Conservation (phyloP, 1,140 invertebrate genomes). For the Dinothrombium tinctorium region DNA sequence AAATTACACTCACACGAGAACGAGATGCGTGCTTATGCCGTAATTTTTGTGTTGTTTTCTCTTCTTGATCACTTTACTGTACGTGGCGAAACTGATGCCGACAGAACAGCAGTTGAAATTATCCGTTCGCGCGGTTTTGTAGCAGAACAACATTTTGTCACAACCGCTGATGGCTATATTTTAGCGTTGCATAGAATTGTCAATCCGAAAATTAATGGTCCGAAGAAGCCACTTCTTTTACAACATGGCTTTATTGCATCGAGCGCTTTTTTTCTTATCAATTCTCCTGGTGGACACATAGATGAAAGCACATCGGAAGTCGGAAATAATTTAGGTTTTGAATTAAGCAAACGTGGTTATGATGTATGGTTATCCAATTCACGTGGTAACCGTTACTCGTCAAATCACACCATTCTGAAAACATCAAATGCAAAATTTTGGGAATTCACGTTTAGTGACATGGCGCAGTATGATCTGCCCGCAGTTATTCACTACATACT, state of each 20-base stretch:
- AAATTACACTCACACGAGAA: too few species aligned
- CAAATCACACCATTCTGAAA: slow-evolving; percentile 18
- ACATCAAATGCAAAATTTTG: slow-evolving; percentile 20
- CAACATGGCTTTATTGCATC: slow-evolving; percentile 50
- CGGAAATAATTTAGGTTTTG: slow-evolving; percentile 1
- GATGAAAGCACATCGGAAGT: too few species aligned
- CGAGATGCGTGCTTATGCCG: too few species aligned
- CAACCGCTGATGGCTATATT: slow-evolving; percentile 44
- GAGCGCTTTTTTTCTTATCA: slow-evolving; percentile 45
- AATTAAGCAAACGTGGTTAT: slow-evolving; percentile 22
- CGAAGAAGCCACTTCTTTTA: slow-evolving; percentile 30
- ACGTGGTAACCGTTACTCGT: slow-evolving; percentile 34
- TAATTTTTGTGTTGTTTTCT: too few species aligned
- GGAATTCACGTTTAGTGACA: slow-evolving; percentile 22
- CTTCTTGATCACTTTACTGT: too few species aligned
- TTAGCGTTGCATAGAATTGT: slow-evolving; percentile 40
- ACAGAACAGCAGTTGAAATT: slow-evolving; percentile 1
- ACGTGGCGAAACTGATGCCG: background rate
- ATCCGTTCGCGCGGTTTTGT: slow-evolving; percentile 28
- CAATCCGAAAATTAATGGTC: background rate
- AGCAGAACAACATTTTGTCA: slow-evolving; percentile 33
- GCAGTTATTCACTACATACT: slow-evolving; percentile 25
- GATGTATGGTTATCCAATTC: slow-evolving; percentile 47
- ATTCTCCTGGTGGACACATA: too few species aligned
- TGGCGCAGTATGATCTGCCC: slow-evolving; percentile 25